Evolutionary conservation across 2,888 invertebrate genomes (phyloP).

Genomic region (Leptinotarsa tumamoca): DNA sequence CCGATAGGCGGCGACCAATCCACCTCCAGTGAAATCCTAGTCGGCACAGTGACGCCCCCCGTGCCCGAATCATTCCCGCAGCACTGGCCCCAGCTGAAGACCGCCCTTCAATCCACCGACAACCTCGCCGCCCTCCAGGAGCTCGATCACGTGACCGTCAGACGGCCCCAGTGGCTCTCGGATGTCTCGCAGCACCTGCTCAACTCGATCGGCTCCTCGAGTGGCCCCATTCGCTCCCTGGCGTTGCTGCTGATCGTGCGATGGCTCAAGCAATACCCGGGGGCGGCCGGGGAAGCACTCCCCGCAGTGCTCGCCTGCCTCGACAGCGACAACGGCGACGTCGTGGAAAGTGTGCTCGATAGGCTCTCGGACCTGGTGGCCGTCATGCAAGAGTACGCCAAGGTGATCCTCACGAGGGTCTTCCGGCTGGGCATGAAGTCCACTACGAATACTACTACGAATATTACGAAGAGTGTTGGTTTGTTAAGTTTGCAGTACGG

Average conservation of each 20-base stretch:
- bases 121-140: conserved; percentile 77
- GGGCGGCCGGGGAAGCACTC: conserved; percentile 73
- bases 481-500: conserved; percentile 87
- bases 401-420: conserved; percentile 80
- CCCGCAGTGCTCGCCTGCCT: conserved; percentile 85
- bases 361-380: conserved; percentile 86
- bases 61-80: conserved; percentile 64
- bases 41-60: conserved; percentile 67
- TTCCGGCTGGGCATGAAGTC: conserved; percentile 86
- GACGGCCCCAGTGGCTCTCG: conserved; percentile 76
- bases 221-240: conserved; percentile 75
- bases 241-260: conserved; percentile 81
- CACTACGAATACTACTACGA: conserved; percentile 81
- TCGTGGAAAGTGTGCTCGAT: conserved; percentile 83
- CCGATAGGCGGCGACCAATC: conserved; percentile 67
- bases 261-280: conserved; percentile 75
- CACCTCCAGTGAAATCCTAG: conserved; percentile 67
- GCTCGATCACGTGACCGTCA: conserved; percentile 78
- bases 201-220: conserved; percentile 74
- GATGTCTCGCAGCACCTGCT: conserved; percentile 75
- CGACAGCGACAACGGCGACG: conserved; percentile 82
- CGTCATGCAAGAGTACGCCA: conserved; percentile 87
- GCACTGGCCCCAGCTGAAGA: conserved; percentile 69
- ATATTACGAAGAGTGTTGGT: conserved; percentile 83
- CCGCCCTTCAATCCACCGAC: conserved; percentile 66